These are phyloP conservation scores for Guaruba guarouba DNA, from an alignment of 2,113 vertebrate genomes.

Conservation along the genomic window DNA sequence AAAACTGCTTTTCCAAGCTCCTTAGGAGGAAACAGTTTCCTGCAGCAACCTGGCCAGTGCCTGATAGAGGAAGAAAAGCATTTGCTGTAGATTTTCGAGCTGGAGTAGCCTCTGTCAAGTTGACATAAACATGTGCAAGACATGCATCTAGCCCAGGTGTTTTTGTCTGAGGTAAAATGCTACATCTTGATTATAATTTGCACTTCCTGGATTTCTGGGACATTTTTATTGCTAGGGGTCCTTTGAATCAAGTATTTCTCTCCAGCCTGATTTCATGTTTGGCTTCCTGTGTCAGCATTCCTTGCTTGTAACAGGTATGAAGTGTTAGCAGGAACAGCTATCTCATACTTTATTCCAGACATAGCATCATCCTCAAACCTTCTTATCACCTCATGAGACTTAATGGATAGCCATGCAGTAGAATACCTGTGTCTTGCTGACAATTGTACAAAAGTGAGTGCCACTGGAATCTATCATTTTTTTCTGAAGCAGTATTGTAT, in stretches of 20 bases:
- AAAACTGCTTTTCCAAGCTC: background rate
- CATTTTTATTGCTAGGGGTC: background rate
- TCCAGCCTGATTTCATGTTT: background rate
- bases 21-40: background rate
- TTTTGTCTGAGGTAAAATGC: background rate
- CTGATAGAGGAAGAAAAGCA: background rate
- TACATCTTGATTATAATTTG: background rate
- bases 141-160: background rate
- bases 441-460: background rate
- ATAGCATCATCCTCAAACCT: background rate
- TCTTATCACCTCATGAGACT: background rate
- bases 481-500: background rate
- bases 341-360: background rate
- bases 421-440: background rate
- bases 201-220: background rate
- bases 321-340: background rate
- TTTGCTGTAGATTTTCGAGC: background rate
- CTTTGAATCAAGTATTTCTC: background rate
- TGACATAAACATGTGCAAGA: background rate
- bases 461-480: background rate
- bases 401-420: background rate
- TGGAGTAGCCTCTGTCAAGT: background rate
- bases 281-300: background rate
- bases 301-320: background rate
- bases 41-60: rapidly evolving